Conservation (phyloP, 2,113 vertebrate species). For the Solea solea region DNA sequence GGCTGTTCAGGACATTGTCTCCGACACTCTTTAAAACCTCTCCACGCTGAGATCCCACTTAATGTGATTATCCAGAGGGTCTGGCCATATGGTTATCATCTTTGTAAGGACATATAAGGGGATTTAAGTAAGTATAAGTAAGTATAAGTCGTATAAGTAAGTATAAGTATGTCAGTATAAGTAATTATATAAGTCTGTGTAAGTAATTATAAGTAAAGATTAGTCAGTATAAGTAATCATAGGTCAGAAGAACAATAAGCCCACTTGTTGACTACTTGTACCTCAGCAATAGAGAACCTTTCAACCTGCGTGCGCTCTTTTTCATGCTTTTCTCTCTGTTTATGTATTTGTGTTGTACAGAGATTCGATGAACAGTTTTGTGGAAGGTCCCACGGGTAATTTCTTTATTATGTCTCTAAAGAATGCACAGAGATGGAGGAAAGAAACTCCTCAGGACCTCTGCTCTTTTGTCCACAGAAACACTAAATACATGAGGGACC, state of each 20-base stretch:
- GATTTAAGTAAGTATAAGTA: too few species aligned
- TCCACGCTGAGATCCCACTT: constrained; percentile 24
- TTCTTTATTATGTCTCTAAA: constrained; percentile 50
- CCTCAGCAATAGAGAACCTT: constrained; percentile 14
- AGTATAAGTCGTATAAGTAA: too few species aligned
- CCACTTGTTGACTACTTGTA: constrained; percentile 7
- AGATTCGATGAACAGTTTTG: constrained; percentile 39
- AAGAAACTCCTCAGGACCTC: constrained; percentile 52
- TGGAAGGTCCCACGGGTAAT: constrained; percentile 47
- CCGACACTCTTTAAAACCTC: constrained; percentile 36
- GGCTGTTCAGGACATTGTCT: constrained; percentile 31
- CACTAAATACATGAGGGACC: constrained; percentile 42
- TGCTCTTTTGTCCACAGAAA: constrained; percentile 51
- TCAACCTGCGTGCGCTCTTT: neutral
- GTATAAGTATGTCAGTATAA: too few species aligned
- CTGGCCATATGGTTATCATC: constrained; percentile 30
- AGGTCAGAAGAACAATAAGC: neutral
- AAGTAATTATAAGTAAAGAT: too few species aligned
- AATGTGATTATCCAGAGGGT: constrained; percentile 35
- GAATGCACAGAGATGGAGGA: constrained; percentile 46
- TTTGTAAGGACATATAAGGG: neutral
- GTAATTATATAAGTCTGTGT: too few species aligned
- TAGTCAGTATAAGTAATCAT: too few species aligned
- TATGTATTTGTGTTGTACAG: constrained; percentile 49
- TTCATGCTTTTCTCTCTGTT: constrained; percentile 26